Base-by-base conservation (phyloP, 2,113 vertebrate genomes). In the Aythya baeri region DNA sequence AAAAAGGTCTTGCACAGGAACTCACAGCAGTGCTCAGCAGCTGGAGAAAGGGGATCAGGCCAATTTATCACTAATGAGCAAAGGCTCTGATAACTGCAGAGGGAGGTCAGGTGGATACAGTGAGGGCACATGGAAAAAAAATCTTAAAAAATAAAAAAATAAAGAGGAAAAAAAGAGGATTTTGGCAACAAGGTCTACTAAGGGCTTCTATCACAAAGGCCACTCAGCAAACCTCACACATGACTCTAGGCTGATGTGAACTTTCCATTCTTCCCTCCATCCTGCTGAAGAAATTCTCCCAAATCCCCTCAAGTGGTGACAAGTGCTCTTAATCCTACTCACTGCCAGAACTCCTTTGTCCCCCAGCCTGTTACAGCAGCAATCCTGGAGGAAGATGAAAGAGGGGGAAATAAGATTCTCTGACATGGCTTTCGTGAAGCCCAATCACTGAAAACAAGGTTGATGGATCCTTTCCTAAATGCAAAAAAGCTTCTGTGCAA, bases 291-390 rank as follows among this genome's bases (percentile, higher is more conserved):
- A 87, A 96, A 96, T 83, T 91, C 77, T 96, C 91, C 81, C 82
- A 92, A 94, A 87, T 50, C 78, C 83, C 83, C 88, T 96, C 50
- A 79, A 96, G 88, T 84, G 92, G 88, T 94, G 92, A 96, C 95
- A 96, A 96, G 88, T 49, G 55, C 59, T 91, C 67, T 92, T 95
- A 91, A n/a, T 78, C 68, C 63, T 83, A 71, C 83, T 93, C 86
- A 83, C 92, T 70, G 86, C 74, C 77, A 94, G 93, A 71, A 71
- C 66, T 93, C 83, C 81, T 92, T 84, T 71, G 83, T 92, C 86
- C 91, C 62, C 71, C 83, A 83, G 27, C 80, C 77, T 86, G 87
- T 57, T 96, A 58, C 50, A 83, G 83, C 14, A 76, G 86, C 86
- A 91, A n/a, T 50, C 62, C 58, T 76, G 71, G 62, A 94, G 58